Conservation (phyloP, 2,888 invertebrate species). For the Trachelus troglodyta region DNA sequence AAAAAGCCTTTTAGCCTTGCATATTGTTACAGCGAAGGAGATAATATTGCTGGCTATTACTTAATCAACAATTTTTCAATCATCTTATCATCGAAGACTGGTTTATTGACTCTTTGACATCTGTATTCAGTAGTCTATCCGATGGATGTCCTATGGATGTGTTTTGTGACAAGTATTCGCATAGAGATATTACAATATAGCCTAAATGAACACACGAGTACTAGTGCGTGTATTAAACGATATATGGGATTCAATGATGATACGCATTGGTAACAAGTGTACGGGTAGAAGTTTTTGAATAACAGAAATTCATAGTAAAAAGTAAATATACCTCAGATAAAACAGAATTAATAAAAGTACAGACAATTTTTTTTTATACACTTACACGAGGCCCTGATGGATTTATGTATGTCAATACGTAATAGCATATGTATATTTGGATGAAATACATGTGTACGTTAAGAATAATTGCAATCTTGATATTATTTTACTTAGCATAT, state of each 20-base stretch:
- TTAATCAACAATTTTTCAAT: not conserved
- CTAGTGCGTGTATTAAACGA: not conserved
- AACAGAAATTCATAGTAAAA: too few relatives aligned
- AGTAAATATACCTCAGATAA: not conserved
- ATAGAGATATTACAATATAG: not conserved
- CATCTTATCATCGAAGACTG: not conserved
- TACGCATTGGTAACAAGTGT: not conserved
- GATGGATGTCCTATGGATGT: not conserved
- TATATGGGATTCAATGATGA: not conserved
- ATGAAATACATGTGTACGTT: not conserved
- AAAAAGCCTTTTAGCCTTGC: too few relatives aligned
- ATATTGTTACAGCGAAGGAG: too few relatives aligned
- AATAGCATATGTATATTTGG: not conserved
- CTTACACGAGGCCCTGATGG: not conserved
- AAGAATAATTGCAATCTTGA: not conserved
- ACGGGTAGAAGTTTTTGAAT: not conserved
- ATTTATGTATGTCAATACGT: not conserved
- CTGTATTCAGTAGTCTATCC: not conserved
- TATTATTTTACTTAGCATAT: not conserved
- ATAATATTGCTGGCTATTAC: constrained; percentile 1
- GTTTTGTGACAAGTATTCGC: not conserved
- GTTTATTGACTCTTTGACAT: not conserved
- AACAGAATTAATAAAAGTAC: not conserved
- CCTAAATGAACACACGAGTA: not conserved
- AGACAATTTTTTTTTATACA: not conserved